phyloP scores from a whole-genome alignment of 2,888 invertebrate species.

The Amblyjoppa proteus region DNA sequence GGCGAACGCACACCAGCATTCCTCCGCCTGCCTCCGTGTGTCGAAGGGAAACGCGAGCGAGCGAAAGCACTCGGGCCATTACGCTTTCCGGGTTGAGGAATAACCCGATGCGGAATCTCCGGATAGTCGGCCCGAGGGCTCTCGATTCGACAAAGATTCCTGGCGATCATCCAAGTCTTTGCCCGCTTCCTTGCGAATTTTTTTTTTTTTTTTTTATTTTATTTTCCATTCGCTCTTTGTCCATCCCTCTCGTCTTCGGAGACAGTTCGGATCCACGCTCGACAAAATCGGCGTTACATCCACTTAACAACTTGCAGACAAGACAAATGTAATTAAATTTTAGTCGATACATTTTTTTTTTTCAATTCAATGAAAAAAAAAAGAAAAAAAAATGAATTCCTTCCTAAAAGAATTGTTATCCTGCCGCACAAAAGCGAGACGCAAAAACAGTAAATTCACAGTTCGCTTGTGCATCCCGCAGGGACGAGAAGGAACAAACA shows the following conservation, averaged over 20 bases:
- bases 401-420: background rate
- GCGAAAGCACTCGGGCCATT: constrained; percentile 63
- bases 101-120: constrained; percentile 73
- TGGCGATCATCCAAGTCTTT: constrained; percentile 62
- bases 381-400: background rate
- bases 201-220: constrained; percentile 18
- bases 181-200: constrained; percentile 10
- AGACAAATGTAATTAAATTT: background rate
- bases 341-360: background rate
- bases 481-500: background rate
- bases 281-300: background rate
- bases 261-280: background rate
- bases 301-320: background rate
- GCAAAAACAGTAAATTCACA: constrained; percentile 25
- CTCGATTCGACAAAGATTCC: constrained; percentile 50
- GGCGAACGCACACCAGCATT: constrained; percentile 38
- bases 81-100: constrained; percentile 62
- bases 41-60: constrained; percentile 60
- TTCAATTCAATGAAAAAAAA: background rate
- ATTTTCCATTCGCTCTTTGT: background rate
- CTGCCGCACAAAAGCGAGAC: background rate
- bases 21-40: constrained; percentile 59
- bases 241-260: background rate
- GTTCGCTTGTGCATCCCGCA: background rate
- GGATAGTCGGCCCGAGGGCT: constrained; percentile 56